Evolutionary conservation across 2,888 invertebrate genomes (phyloP).

Genomic region (Phlogophora meticulosa): DNA sequence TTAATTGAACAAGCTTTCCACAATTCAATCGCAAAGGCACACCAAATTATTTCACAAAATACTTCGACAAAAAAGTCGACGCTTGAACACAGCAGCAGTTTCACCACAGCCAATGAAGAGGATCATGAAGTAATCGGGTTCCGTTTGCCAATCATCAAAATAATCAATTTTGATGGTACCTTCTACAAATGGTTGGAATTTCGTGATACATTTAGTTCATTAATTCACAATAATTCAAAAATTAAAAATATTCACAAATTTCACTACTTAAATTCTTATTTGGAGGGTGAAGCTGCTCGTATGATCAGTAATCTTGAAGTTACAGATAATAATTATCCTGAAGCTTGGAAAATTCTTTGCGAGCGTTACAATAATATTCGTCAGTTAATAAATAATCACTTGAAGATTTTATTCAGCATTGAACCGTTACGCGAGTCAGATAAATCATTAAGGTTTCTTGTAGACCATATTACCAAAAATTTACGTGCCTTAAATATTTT

Average conservation of each 20-base stretch:
- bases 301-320: conserved; percentile 2
- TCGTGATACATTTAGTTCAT: background rate
- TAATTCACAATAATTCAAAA: background rate
- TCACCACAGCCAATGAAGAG: too few species aligned
- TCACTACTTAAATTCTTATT: conserved; percentile 2
- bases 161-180: background rate
- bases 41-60: background rate
- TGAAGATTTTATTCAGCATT: background rate
- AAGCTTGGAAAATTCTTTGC: conserved; percentile 7
- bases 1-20: conserved; percentile 9
- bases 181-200: conserved; percentile 2
- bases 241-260: conserved; percentile 3
- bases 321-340: background rate
- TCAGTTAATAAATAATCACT: conserved; percentile 2
- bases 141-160: background rate
- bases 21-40: background rate
- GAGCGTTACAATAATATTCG: conserved; percentile 71
- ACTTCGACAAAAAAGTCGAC: too few species aligned
- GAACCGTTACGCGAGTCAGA: background rate
- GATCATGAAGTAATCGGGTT: background rate
- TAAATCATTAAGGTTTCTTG: conserved; percentile 1
- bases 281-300: conserved; percentile 6
- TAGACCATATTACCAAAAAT: conserved; percentile 4
- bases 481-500: background rate
- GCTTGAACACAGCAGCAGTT: too few species aligned